Conservation (phyloP, 2,888 invertebrate species). For the Heliconius sara region DNA sequence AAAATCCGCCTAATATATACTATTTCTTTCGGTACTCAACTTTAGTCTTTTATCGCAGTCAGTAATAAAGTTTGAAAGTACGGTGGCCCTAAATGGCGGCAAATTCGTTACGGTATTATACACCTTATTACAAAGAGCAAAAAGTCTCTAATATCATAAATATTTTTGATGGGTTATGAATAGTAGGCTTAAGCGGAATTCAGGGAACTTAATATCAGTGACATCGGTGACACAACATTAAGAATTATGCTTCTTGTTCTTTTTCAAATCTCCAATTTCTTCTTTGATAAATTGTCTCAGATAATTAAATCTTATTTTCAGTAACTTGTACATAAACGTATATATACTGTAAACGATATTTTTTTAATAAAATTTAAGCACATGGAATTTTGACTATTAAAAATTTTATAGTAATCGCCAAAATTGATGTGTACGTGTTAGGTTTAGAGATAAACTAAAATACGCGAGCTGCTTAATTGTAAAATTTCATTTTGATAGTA, state of each 20-base stretch:
- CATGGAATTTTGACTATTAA: background rate
- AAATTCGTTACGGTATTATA: conserved; percentile 24
- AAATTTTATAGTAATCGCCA: too few species aligned
- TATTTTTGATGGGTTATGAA: conserved; percentile 59
- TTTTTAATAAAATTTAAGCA: background rate
- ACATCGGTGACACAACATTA: conserved; percentile 52
- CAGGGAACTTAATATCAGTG: conserved; percentile 55
- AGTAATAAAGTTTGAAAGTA: conserved; percentile 61
- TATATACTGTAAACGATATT: too few species aligned
- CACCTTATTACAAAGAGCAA: background rate
- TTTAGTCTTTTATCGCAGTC: conserved; percentile 55
- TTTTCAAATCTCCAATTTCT: conserved; percentile 45
- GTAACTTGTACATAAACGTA: background rate
- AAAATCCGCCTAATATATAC: conserved; percentile 46
- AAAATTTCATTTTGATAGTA: too few species aligned
- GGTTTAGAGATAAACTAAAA: too few species aligned
- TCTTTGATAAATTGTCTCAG: conserved; percentile 40
- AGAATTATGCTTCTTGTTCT: conserved; percentile 52
- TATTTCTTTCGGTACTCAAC: conserved; percentile 54
- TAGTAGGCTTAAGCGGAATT: conserved; percentile 54
- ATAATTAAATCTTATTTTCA: conserved; percentile 36
- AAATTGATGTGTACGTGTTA: too few species aligned
- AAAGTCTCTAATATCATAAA: conserved; percentile 25
- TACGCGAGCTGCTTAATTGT: too few species aligned
- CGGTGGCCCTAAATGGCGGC: conserved; percentile 30